phyloP scores from a whole-genome alignment of 2,888 invertebrate species.

The Spodoptera exigua region DNA sequence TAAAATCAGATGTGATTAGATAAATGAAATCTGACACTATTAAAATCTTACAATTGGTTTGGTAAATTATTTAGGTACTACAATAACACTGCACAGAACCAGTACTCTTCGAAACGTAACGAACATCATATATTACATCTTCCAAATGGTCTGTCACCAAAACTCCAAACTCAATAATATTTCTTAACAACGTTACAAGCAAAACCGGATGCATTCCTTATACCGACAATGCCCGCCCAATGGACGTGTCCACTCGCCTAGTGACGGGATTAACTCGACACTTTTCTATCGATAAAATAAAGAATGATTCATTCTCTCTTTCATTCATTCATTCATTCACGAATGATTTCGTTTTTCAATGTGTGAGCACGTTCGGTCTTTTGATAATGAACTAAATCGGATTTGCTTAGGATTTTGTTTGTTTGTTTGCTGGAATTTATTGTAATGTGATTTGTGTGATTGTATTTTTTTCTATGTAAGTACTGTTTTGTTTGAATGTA shows the following conservation, averaged over 20 bases:
- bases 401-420: conserved; percentile 35
- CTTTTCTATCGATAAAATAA: conserved; percentile 52
- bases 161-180: conserved; percentile 10
- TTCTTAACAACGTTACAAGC: conserved; percentile 29
- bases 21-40: too few relatives aligned
- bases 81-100: too few relatives aligned
- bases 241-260: conserved; percentile 47
- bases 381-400: conserved; percentile 45
- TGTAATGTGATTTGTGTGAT: not conserved
- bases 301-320: conserved; percentile 22
- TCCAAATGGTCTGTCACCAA: not conserved
- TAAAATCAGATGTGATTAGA: too few relatives aligned
- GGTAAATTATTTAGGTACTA: too few relatives aligned
- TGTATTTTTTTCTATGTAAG: not conserved
- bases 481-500: conserved; percentile 1
- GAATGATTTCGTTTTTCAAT: conserved; percentile 15
- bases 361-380: conserved; percentile 45
- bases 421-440: conserved; percentile 2
- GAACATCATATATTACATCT: too few relatives aligned
- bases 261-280: conserved; percentile 54
- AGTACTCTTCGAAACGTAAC: too few relatives aligned
- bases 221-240: conserved; percentile 51
- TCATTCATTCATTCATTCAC: conserved; percentile 1
- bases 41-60: too few relatives aligned
- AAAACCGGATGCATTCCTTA: conserved; percentile 55